Evolutionary conservation across 2,113 vertebrate genomes (phyloP).

Genomic region (Eubucco bourcierii): DNA sequence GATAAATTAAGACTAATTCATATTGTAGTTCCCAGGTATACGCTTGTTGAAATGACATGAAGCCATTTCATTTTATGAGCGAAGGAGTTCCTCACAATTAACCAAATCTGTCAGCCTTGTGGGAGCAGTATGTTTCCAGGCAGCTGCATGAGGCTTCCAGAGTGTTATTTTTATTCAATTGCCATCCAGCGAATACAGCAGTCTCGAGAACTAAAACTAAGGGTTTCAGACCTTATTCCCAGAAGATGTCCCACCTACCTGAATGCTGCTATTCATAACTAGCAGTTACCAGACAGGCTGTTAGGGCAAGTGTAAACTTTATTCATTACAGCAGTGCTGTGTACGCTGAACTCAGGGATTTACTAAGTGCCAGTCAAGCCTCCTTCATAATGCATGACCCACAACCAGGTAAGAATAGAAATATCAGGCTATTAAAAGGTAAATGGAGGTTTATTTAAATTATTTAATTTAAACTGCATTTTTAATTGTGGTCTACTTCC

Average conservation of each 20-base stretch:
- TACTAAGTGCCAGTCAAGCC: not conserved
- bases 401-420: not conserved
- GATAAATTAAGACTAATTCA: conserved; percentile 58
- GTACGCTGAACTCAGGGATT: not conserved
- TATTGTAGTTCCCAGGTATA: conserved; percentile 43
- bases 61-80: conserved; percentile 42
- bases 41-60: conserved; percentile 16
- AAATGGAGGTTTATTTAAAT: not conserved
- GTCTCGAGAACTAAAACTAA: not conserved
- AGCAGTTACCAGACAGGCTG: not conserved
- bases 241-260: not conserved
- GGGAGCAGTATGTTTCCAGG: conserved; percentile 12
- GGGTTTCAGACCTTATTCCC: not conserved
- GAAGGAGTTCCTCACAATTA: conserved; percentile 45
- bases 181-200: not conserved
- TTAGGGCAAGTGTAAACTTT: not conserved
- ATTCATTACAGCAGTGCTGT: not conserved
- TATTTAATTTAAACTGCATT: not conserved
- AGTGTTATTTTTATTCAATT: not conserved
- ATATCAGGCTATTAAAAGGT: not conserved
- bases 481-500: not conserved
- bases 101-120: conserved; percentile 10
- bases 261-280: not conserved
- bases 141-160: not conserved
- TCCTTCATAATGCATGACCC: not conserved